phyloP scores from a whole-genome alignment of 2,888 invertebrate genomes.

The Pseudococcus viburni region DNA sequence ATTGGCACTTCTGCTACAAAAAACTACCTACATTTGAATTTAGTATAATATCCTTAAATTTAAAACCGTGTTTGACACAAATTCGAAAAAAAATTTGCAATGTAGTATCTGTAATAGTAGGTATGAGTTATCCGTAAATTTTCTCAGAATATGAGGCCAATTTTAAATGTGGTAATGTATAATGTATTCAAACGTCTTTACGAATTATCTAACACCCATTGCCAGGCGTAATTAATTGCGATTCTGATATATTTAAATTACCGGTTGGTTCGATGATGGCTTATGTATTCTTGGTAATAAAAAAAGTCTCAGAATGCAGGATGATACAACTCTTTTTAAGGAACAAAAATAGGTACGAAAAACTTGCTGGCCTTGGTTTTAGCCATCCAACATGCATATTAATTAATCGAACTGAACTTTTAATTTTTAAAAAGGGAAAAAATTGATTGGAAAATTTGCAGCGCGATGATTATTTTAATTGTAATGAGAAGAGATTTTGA shows the following conservation, averaged over 20 bases:
- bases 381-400: constrained; percentile 10
- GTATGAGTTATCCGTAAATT: background rate
- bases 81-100: background rate
- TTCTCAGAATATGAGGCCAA: constrained; percentile 42
- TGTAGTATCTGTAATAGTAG: background rate
- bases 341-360: background rate
- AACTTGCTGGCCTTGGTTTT: constrained; percentile 33
- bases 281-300: constrained; percentile 39
- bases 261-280: constrained; percentile 27
- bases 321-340: constrained; percentile 47
- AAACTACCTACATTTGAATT: too few species aligned
- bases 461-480: too few species aligned
- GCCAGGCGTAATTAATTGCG: constrained; percentile 48
- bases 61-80: background rate
- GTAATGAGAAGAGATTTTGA: too few species aligned
- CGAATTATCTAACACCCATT: constrained; percentile 41
- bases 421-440: background rate
- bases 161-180: constrained; percentile 48
- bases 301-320: constrained; percentile 52
- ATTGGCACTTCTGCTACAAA: too few species aligned
- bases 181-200: constrained; percentile 42
- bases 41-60: background rate
- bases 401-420: constrained; percentile 12
- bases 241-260: constrained; percentile 50
- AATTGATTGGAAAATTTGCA: background rate